These are phyloP conservation scores for Camponotus floridanus DNA, from an alignment of 1,140 invertebrate species.

Conservation along the genomic window DNA sequence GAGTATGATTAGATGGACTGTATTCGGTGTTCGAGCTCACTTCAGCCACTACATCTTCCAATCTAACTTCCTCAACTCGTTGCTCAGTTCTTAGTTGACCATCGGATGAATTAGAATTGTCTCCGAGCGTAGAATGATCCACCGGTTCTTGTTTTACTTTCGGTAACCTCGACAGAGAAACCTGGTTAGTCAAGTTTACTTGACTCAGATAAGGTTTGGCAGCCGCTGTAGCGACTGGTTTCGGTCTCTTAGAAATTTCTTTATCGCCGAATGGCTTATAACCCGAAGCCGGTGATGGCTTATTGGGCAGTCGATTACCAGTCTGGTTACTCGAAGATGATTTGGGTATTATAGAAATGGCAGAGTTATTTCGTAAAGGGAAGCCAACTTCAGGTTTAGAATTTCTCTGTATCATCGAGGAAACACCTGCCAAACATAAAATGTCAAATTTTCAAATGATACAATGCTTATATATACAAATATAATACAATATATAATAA, in stretches of 20 bases:
- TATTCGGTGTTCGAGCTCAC: conserved; percentile 81
- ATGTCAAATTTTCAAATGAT: conserved; percentile 16
- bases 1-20: conserved; percentile 77
- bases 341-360: conserved; percentile 90
- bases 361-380: conserved; percentile 89
- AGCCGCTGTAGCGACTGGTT: conserved; percentile 82
- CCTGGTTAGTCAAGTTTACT: conserved; percentile 80
- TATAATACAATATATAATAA: not conserved
- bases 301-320: conserved; percentile 77
- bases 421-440: conserved; percentile 80
- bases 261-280: conserved; percentile 82
- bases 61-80: conserved; percentile 83
- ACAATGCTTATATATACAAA: not conserved
- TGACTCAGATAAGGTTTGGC: conserved; percentile 82
- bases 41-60: conserved; percentile 84
- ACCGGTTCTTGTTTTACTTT: conserved; percentile 81
- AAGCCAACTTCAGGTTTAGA: conserved; percentile 86
- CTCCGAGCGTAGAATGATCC: conserved; percentile 81
- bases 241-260: conserved; percentile 80
- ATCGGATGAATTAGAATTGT: conserved; percentile 85
- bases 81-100: conserved; percentile 83
- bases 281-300: conserved; percentile 77
- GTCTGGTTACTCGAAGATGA: conserved; percentile 78
- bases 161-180: conserved; percentile 81
- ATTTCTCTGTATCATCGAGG: conserved; percentile 83